These are phyloP conservation scores for Aphis craccivora DNA, from an alignment of 1,140 invertebrate species.

Conservation along the genomic window DNA sequence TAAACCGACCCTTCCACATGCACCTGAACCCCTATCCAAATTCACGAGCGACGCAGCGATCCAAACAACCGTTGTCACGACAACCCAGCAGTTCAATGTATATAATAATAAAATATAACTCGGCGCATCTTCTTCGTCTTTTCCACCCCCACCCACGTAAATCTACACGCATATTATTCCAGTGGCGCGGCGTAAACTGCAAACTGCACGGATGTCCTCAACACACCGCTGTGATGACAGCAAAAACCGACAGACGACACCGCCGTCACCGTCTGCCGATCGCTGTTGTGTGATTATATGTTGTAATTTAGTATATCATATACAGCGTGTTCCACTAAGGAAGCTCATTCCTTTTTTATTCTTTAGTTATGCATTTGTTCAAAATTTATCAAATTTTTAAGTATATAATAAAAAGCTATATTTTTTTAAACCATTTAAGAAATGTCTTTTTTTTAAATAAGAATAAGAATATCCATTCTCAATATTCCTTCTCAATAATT, in stretches of 20 bases:
- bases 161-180: neutral
- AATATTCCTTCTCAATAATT: too few species aligned
- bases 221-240: neutral
- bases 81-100: constrained; percentile 2
- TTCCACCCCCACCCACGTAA: neutral
- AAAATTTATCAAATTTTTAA: neutral
- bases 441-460: too few species aligned
- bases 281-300: neutral
- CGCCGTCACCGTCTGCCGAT: neutral
- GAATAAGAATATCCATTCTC: too few species aligned
- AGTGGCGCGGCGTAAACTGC: neutral
- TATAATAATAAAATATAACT: constrained; percentile 19
- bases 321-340: neutral
- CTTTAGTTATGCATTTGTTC: neutral
- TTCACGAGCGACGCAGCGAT: neutral
- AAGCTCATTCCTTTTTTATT: neutral
- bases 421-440: neutral
- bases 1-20: neutral
- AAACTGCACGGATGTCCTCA: neutral
- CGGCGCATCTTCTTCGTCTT: neutral
- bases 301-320: neutral
- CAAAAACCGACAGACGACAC: neutral
- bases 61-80: constrained; percentile 31
- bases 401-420: neutral
- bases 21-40: neutral